Percentiles rank a stretch among this genome's conserved stretches.
phyloP scores from a whole-genome alignment of 2,888 invertebrate genomes.

The Euzophera pinguis region DNA sequence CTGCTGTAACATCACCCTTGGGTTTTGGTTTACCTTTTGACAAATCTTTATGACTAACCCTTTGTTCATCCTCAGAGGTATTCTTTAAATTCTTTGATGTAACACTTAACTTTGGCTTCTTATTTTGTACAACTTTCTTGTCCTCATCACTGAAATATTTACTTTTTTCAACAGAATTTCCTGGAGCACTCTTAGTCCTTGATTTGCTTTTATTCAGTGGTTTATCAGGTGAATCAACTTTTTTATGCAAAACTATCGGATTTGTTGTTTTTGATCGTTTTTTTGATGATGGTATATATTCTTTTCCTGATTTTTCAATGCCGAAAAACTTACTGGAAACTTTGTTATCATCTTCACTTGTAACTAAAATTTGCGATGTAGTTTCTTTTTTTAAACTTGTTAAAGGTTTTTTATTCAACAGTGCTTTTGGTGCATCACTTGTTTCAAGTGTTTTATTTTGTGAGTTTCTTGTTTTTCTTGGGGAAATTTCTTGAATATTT shows the following conservation, averaged over 20 bases:
- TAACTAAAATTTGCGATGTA: slow-evolving; percentile 43
- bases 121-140: slow-evolving; percentile 16
- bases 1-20: slow-evolving; percentile 65
- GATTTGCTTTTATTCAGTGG: slow-evolving; percentile 27
- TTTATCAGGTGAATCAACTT: slow-evolving; percentile 11
- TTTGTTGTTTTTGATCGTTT: slow-evolving; percentile 37
- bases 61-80: slow-evolving; percentile 38
- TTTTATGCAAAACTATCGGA: slow-evolving; percentile 16
- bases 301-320: slow-evolving; percentile 20
- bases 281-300: slow-evolving; percentile 25
- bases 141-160: slow-evolving; percentile 50
- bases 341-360: slow-evolving; percentile 34
- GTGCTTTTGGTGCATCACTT: slow-evolving; percentile 17
- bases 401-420: slow-evolving; percentile 14
- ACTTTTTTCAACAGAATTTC: slow-evolving; percentile 41
- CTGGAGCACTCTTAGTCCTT: slow-evolving; percentile 57
- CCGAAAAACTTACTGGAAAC: slow-evolving; percentile 55
- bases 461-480: slow-evolving; percentile 17
- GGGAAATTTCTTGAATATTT: background rate
- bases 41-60: slow-evolving; percentile 65
- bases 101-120: slow-evolving; percentile 27
- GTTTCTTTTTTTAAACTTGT: slow-evolving; percentile 19
- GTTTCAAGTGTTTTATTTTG: slow-evolving; percentile 15
- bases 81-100: slow-evolving; percentile 30
- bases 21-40: slow-evolving; percentile 35